phyloP scores from a whole-genome alignment of 2,113 vertebrate genomes.

The Microcebus ravelobensis region DNA sequence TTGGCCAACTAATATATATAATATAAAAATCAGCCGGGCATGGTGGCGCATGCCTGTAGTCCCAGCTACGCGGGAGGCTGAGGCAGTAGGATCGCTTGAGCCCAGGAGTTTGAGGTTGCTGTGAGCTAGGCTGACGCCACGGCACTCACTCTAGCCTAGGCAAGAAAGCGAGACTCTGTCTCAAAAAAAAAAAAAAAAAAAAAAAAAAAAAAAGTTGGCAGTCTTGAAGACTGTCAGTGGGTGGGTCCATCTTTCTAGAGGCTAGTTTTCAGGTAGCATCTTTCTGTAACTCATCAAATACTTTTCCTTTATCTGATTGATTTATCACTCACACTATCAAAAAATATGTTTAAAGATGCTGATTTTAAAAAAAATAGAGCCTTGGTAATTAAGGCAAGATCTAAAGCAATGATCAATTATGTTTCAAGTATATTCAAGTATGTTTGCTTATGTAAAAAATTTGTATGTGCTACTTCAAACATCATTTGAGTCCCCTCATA shows the following conservation, averaged over 20 bases:
- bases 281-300: neutral
- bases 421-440: neutral
- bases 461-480: neutral
- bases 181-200: too few species aligned
- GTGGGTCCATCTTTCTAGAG: neutral
- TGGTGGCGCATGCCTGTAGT: too few species aligned
- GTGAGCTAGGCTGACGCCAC: too few species aligned
- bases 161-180: too few species aligned
- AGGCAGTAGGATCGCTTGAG: too few species aligned
- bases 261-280: neutral
- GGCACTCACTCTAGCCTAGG: too few species aligned
- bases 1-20: too few species aligned
- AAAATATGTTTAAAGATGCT: neutral
- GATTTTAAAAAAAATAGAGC: neutral
- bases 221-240: neutral
- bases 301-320: neutral
- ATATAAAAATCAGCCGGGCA: too few species aligned
- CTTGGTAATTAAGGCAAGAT: neutral
- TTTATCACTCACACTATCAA: neutral
- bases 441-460: neutral
- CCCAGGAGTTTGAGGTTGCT: too few species aligned
- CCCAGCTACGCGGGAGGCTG: too few species aligned
- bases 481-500: neutral
- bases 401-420: neutral
- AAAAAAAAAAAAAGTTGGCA: too few species aligned